Percentiles rank a stretch among this genome's conserved stretches.
phyloP scores from a whole-genome alignment of 2,113 vertebrate genomes.

The Phainopepla nitens region DNA sequence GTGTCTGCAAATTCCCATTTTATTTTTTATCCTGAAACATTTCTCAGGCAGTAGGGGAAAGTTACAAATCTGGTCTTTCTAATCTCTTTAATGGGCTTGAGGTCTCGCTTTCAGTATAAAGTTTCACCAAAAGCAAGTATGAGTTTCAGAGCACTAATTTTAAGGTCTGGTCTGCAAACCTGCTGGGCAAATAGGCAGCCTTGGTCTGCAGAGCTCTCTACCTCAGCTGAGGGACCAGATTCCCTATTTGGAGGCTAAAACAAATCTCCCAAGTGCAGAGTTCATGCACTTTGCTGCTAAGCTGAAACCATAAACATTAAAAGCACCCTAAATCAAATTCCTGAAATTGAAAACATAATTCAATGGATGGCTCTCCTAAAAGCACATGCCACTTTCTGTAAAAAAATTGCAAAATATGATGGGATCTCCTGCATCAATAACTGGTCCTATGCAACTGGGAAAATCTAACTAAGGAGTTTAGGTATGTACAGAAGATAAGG shows the following conservation, averaged over 20 bases:
- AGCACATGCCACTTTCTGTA: neutral
- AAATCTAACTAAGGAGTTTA: neutral
- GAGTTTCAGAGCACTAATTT: neutral
- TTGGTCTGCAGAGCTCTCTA: neutral
- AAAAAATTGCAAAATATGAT: neutral
- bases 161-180: neutral
- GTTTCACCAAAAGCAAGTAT: neutral
- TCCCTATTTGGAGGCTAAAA: neutral
- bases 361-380: neutral
- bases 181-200: neutral
- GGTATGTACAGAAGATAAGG: neutral
- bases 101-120: neutral
- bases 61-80: neutral
- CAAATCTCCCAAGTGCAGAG: neutral
- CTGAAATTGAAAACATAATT: neutral
- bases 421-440: neutral
- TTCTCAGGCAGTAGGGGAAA: neutral
- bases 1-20: conserved; percentile 18
- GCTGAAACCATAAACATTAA: neutral
- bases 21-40: conserved; percentile 20
- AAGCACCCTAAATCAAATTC: neutral
- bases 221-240: neutral
- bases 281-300: neutral
- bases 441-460: neutral
- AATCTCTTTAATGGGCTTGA: conserved; percentile 1